phyloP scores from a whole-genome alignment of 2,888 invertebrate species.

The Thyatira batis region DNA sequence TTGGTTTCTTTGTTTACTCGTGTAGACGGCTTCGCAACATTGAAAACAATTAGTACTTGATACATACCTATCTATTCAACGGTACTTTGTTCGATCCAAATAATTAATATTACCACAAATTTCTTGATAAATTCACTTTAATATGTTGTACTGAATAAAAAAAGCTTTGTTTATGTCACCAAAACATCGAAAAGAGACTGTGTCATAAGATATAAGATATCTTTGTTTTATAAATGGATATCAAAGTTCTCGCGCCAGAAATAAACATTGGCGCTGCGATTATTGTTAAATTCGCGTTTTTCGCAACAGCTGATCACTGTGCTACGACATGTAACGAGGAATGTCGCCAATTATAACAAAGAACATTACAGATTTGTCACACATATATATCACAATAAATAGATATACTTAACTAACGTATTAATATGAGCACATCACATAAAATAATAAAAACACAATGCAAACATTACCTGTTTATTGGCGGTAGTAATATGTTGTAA shows the following conservation, averaged over 20 bases:
- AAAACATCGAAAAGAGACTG: background rate
- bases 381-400: background rate
- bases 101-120: no score
- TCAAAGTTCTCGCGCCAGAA: slow-evolving; percentile 62
- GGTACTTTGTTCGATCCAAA: no score
- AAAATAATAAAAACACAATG: background rate
- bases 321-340: background rate
- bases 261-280: slow-evolving; percentile 47
- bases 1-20: background rate
- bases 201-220: slow-evolving; percentile 6
- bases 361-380: background rate
- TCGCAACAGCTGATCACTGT: slow-evolving; percentile 6
- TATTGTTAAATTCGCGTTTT: slow-evolving; percentile 8
- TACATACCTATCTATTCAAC: background rate
- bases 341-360: background rate
- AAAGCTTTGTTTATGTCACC: background rate
- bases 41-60: background rate
- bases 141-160: background rate
- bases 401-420: background rate
- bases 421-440: background rate
- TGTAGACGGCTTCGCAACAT: background rate
- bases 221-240: slow-evolving; percentile 47
- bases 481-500: slow-evolving; percentile 5
- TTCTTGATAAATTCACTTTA: background rate
- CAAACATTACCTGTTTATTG: background rate